Evolutionary conservation across 2,888 invertebrate genomes (phyloP).

Genomic region (Synanthedon tipuliformis): DNA sequence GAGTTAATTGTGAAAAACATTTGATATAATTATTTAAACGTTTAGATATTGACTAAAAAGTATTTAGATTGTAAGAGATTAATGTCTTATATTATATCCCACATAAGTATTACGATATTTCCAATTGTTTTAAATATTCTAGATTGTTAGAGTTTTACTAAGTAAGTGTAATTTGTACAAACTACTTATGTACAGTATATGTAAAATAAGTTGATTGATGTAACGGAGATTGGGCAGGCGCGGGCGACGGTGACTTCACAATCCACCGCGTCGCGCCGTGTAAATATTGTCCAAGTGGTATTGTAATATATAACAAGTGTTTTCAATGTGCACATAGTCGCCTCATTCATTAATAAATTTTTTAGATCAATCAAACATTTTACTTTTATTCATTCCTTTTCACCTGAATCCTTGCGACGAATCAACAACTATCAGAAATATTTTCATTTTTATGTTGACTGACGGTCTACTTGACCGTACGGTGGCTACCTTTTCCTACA

Average conservation of each 20-base stretch:
- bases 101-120: conserved; percentile 68
- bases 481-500: no score
- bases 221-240: conserved; percentile 14
- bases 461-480: no score
- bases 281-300: conserved; percentile 64
- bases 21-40: conserved; percentile 37
- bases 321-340: conserved; percentile 71
- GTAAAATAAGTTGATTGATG: conserved; percentile 29
- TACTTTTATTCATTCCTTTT: conserved; percentile 24
- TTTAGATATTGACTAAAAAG: conserved; percentile 47
- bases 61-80: conserved; percentile 47
- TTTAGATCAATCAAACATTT: conserved; percentile 58
- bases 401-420: no score
- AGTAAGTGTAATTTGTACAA: conserved; percentile 61
- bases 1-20: conserved; percentile 31
- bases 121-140: conserved; percentile 51
- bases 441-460: no score
- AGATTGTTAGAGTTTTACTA: conserved; percentile 41
- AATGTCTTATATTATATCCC: conserved; percentile 63
- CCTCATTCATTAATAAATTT: conserved; percentile 70
- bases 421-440: no score
- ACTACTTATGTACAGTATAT: conserved; percentile 59
- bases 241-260: conserved; percentile 7
- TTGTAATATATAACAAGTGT: conserved; percentile 62
- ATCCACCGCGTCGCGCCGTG: conserved; percentile 22